These are phyloP conservation scores for Cerceris rybyensis DNA, from an alignment of 2,888 invertebrate species.

Conservation along the genomic window DNA sequence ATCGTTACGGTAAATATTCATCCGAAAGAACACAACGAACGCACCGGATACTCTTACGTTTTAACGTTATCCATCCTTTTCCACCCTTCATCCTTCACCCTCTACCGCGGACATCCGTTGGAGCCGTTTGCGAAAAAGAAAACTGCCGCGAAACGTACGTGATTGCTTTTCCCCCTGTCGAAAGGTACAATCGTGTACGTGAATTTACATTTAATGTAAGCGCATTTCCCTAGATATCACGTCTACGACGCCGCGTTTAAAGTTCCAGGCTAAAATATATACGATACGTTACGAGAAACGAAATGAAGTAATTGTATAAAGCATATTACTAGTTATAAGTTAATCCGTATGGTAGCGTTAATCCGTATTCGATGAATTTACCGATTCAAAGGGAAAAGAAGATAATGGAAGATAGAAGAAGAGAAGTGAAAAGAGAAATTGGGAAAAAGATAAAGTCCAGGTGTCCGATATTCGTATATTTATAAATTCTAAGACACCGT, in stretches of 20 bases:
- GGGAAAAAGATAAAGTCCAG: conserved; percentile 44
- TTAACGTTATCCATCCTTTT: background rate
- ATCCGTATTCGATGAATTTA: conserved; percentile 65
- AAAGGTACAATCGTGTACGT: too few species aligned
- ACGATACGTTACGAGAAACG: conserved; percentile 55
- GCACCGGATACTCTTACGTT: background rate
- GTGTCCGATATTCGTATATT: conserved; percentile 63
- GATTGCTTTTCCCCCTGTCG: background rate
- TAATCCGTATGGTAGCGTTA: conserved; percentile 52
- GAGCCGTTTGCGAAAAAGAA: background rate
- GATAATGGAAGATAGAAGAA: too few species aligned
- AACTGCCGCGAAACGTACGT: background rate
- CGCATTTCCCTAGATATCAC: conserved; percentile 44
- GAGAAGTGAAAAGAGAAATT: too few species aligned
- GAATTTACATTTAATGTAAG: background rate
- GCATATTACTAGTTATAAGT: conserved; percentile 68
- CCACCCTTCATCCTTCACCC: too few species aligned
- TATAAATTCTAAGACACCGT: conserved; percentile 54
- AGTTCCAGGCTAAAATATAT: conserved; percentile 55
- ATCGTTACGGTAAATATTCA: conserved; percentile 31
- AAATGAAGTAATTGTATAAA: conserved; percentile 66
- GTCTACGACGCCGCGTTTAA: conserved; percentile 59
- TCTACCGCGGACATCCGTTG: too few species aligned
- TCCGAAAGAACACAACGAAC: conserved; percentile 22
- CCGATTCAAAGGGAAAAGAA: conserved; percentile 34